Base-by-base conservation (phyloP, 2,113 vertebrate genomes). In the Himantopus leucocephalus region DNA sequence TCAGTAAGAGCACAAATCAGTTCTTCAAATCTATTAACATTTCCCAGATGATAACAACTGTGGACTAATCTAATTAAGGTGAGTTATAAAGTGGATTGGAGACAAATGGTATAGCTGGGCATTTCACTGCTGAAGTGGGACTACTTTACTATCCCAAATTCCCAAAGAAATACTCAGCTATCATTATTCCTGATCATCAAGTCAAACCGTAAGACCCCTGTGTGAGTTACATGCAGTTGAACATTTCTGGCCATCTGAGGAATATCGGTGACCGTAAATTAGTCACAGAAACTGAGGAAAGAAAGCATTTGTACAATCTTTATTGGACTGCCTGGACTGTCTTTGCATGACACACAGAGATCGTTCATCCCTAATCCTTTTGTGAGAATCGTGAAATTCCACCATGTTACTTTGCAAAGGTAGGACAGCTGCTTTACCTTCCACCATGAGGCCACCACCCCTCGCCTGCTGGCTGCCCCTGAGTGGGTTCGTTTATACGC, bases 21-120 rank as follows among this genome's bases (percentile, higher is more conserved):
- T 32, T 67, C 80, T 92, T 74, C 75, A 81, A 77, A 86, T 56
- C 63, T 58, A 45, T 59, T 86, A 80, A 23, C 22, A 32, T 47
- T 41, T 88, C 86, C 52, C 50, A 94, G 52, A 41, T 73, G 71
- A 83, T 21, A 91, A 74, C 1, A 77, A 37, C 63, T 86, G 79
- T 58, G 67, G 45, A 66, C 63, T 67, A 55, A 96, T 55, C 50
- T 53, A 85, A 94, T 88, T 88, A 90, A 75, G 14, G 21, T 80
- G 82, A 93, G 59, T 91, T 85, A 37, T 45, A 86, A 73, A 55
- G 45, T 6, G 2, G 23, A 85, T 52, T 90, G 39, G 45, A 94
- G 75, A 94, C 50, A 94, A 83, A 85, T n/a, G 27, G 19, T 35
- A 58, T 7, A 83, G 58, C 45, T 68, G 55, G 34, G 58, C 59